Conservation (phyloP, 1,140 invertebrate species). For the Whitmania pigra region DNA sequence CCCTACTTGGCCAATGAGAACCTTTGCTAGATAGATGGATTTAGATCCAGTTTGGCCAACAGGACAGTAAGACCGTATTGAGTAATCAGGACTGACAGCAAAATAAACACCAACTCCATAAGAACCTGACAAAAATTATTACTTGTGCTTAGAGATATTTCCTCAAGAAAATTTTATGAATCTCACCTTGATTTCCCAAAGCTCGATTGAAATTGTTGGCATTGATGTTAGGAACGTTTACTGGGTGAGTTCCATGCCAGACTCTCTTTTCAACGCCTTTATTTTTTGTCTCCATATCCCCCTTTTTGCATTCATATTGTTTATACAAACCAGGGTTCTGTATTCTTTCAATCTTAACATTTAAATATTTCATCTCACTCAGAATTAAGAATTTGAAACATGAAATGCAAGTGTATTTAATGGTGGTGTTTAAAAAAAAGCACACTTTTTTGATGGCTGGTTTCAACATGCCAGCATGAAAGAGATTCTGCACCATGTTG, state of each 20-base stretch:
- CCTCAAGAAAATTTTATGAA: neutral
- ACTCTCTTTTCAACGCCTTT: neutral
- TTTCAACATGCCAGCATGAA: no score
- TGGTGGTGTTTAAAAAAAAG: no score
- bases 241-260: conserved; percentile 13
- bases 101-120: conserved; percentile 25
- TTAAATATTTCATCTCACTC: no score
- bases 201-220: conserved; percentile 18
- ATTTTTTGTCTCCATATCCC: neutral
- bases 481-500: no score
- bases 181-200: neutral
- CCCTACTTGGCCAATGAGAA: conserved; percentile 18
- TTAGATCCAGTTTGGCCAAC: conserved; percentile 7
- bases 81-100: conserved; percentile 21
- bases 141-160: no score
- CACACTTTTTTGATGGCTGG: no score
- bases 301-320: neutral
- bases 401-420: no score
- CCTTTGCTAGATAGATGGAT: conserved; percentile 17
- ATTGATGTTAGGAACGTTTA: conserved; percentile 13
- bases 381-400: no score
- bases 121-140: neutral
- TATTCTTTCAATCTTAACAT: neutral
- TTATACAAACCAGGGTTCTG: neutral
- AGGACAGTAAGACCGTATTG: conserved; percentile 17